Base-by-base conservation (phyloP, 1,140 invertebrate genomes). In the Macrotrachela quadricornifera region DNA sequence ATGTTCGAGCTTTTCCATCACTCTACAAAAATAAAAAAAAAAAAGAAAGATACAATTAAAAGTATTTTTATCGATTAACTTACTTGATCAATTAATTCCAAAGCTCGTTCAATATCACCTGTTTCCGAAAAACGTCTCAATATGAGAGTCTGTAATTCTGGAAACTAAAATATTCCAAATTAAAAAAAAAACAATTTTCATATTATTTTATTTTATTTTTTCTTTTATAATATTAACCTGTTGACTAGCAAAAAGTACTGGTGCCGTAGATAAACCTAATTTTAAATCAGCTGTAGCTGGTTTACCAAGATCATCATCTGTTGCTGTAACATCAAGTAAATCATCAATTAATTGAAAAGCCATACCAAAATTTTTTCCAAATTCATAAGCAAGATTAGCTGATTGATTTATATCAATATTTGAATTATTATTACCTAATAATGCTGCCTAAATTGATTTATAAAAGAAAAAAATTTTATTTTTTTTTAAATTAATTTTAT, bases 311-410 rank as follows among this genome's bases (percentile, higher is more conserved):
- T 80, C 78, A 54, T 79, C 77, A 41, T 86, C 79, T n/a, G 82
- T 85, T 1, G 91, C 86, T 37, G 91, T 83, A 72, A 96, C 97
- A 71, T 99, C 94, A 56, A 97, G 71, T 56, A 95, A 71, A 72
- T 99, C 94, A 68, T 99, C 94, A 30, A 51, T 49, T 39, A 46
- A 45, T 39, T 54, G 49, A 38, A 55, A 55, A 12, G 49, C 49
- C 15, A 55, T 46, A 16, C 54, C 54, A 47, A 55, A 45, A 16
- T 50, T 41, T 47, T 55, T 55, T 36, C 54, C 54, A 47, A 18
- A 50, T 18, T 46, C 49, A 50, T 37, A 50, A 10, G 47, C 38
- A 15, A 49, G 15, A 16, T 57, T 4, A 6, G 46, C 30, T 6
- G 49, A 40, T 37, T 54, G 18, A 14, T 47, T 30, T 14, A 45